Evolutionary conservation across 1,140 invertebrate genomes (phyloP).

Genomic region (Scylla paramamosain): DNA sequence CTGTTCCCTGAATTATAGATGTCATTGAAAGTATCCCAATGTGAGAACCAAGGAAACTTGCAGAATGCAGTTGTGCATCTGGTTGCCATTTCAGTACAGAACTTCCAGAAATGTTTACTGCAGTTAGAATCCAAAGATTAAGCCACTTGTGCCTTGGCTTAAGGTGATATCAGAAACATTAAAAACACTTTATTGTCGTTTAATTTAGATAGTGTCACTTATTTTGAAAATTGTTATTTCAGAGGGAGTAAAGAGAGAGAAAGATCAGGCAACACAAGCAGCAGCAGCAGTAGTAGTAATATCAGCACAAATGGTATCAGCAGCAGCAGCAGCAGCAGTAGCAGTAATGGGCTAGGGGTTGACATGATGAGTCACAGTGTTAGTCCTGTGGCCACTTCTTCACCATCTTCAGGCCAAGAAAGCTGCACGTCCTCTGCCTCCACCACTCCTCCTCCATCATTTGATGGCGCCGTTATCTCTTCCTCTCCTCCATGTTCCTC

Average conservation of each 20-base stretch:
- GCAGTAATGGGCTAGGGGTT: constrained; percentile 47
- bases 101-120: too few species aligned
- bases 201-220: neutral
- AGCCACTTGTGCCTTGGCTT: too few species aligned
- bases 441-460: constrained; percentile 70
- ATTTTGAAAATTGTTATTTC: constrained; percentile 35
- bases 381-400: constrained; percentile 64
- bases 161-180: too few species aligned
- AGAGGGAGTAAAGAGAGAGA: constrained; percentile 71
- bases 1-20: too few species aligned
- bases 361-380: constrained; percentile 55
- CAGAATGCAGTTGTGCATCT: too few species aligned
- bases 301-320: constrained; percentile 43
- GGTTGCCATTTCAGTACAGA: too few species aligned
- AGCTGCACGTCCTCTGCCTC: constrained; percentile 73
- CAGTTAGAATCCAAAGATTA: too few species aligned
- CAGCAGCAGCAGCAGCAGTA: constrained; percentile 35
- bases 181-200: too few species aligned
- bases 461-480: constrained; percentile 64
- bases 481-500: constrained; percentile 73
- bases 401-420: constrained; percentile 68
- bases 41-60: too few species aligned
- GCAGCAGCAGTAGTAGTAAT: constrained; percentile 42
- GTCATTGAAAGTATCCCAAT: too few species aligned
- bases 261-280: constrained; percentile 58